Evolutionary conservation across 1,140 invertebrate species (phyloP).

Genomic region (Drosophila ogumai): DNA sequence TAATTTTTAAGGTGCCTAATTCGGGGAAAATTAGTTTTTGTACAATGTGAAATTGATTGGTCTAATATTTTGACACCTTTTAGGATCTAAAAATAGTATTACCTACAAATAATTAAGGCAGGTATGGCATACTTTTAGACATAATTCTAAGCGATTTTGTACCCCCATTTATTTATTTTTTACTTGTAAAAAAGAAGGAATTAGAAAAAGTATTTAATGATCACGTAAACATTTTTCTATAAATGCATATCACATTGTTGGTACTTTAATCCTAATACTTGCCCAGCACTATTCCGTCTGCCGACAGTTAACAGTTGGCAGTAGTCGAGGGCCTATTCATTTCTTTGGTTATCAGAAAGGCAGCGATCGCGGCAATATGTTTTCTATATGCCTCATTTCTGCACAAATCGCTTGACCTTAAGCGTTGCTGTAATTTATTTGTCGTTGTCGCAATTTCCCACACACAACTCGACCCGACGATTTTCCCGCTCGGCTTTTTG

Average conservation of each 20-base stretch:
- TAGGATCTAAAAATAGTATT: no score
- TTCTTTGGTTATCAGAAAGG: constrained; percentile 72
- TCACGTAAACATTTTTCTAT: no score
- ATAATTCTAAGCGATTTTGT: no score
- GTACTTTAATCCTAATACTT: background rate
- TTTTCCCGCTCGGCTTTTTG: constrained; percentile 48
- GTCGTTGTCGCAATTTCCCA: constrained; percentile 75
- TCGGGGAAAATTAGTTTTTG: no score
- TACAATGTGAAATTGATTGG: no score
- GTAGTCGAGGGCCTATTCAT: constrained; percentile 59
- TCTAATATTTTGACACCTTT: no score
- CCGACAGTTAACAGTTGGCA: constrained; percentile 14
- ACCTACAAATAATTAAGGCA: no score
- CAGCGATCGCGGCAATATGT: constrained; percentile 70
- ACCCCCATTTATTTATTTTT: no score
- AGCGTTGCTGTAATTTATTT: constrained; percentile 82
- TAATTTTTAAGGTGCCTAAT: no score
- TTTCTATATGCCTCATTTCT: constrained; percentile 82
- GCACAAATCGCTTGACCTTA: constrained; percentile 81
- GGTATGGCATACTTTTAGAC: no score
- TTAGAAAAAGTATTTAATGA: no score
- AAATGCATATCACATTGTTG: background rate
- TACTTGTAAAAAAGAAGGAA: no score
- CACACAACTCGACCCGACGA: constrained; percentile 39
- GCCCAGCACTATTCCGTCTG: constrained; percentile 16